phyloP scores from a whole-genome alignment of 2,797 vertebrate species.

The Phalanger gymnotis region DNA sequence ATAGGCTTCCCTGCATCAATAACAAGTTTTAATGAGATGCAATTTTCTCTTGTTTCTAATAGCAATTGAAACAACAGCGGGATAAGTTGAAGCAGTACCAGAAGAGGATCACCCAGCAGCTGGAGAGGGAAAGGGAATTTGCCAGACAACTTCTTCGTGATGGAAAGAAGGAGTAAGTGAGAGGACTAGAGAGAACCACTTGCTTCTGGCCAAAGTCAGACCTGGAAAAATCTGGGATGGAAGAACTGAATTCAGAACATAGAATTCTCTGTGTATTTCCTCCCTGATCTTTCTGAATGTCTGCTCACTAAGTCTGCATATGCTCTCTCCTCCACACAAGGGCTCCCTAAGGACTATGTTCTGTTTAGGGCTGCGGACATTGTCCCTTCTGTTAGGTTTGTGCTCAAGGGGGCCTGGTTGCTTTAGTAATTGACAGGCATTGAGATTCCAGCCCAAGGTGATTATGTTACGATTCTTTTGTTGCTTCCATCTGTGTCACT shows the following conservation, averaged over 20 bases:
- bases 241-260: background rate
- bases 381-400: background rate
- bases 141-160: conserved; percentile 91
- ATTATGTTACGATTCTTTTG: background rate
- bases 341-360: background rate
- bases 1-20: background rate
- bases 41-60: conserved; percentile 2
- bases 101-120: conserved; percentile 87
- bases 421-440: background rate
- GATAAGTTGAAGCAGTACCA: conserved; percentile 95
- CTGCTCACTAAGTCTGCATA: background rate
- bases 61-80: conserved; percentile 97
- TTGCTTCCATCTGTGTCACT: background rate
- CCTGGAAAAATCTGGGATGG: background rate
- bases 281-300: background rate
- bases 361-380: background rate
- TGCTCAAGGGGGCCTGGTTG: background rate
- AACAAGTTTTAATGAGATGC: background rate
- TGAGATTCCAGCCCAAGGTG: background rate
- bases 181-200: background rate
- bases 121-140: conserved; percentile 90
- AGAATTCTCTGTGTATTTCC: background rate
- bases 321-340: background rate
- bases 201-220: background rate
- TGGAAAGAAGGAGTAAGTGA: conserved; percentile 92